Base-by-base conservation (phyloP, 2,888 invertebrate genomes). In the Drosophila prolongata region DNA sequence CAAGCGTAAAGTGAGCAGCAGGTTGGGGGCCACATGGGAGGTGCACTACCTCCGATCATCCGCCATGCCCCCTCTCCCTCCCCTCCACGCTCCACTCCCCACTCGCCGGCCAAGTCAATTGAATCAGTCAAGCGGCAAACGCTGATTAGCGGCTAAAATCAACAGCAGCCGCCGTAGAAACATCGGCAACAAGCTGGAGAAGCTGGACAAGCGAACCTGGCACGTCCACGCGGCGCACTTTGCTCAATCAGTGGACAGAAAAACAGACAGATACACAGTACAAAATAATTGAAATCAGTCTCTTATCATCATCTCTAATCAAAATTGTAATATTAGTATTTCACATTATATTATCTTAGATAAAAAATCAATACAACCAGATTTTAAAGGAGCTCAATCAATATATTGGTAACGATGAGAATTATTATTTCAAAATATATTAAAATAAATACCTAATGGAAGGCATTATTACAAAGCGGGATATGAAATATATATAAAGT, bases 51-150 rank as follows among this genome's bases (percentile, higher is more conserved):
- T 19, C 40, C 10, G 19, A 34, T 14, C 46, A 6, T 16, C 6
- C 54, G 19, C 5, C 24, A 24, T 24, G 1, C 3, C 1, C 19
- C 34, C 43, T 6, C n/a, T 4, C 16, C 34, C 5, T 11, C 14
- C 14, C 35, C 42, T 37, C 34, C 14, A 24, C 11, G 1, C 14
- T n/a, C 38, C 10, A 42, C 43, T 37, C 46, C 2, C 13, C 10
- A 35, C 62, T 49, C 37, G 35, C n/a, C 4, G 30, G 9, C 67
- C 49, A 67, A 79, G 87, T 86, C 84, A 89, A 90, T 85, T 87
- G 89, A 89, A 87, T 85, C 89, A 89, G 88, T 75, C 75, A 71
- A 69, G 87, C 87, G 69, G 64, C 79, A 73, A 66, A 47, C 71
- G 77, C 89, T 84, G 89, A 84, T 84, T 84, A 84, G 89, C 89